These are phyloP conservation scores for Scolopax bukidnonensis DNA, from an alignment of 2,797 vertebrate genomes.

Conservation along the genomic window DNA sequence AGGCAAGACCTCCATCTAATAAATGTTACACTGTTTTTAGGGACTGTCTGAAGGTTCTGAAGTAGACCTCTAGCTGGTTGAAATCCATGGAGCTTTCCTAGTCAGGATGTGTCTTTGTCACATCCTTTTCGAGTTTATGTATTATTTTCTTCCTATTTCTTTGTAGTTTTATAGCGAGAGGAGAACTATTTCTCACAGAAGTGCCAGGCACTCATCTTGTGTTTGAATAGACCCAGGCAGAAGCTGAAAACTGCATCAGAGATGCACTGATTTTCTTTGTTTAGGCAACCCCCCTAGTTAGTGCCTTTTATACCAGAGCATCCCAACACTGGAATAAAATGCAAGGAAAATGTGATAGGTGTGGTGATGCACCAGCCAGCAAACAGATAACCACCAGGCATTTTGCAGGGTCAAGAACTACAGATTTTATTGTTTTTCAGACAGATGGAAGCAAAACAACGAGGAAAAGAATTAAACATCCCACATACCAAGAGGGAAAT, in stretches of 20 bases:
- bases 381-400: not conserved
- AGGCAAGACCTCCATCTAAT: not conserved
- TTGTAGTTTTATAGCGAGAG: not conserved
- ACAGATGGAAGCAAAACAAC: fast-evolving
- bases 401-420: conserved; percentile 18
- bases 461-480: not conserved
- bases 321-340: not conserved
- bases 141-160: not conserved
- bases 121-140: fast-evolving
- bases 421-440: conserved; percentile 36
- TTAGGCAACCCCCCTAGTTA: fast-evolving
- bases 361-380: fast-evolving
- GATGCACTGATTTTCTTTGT: not conserved
- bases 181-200: not conserved
- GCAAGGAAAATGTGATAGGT: fast-evolving
- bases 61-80: not conserved
- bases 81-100: not conserved
- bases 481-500: not conserved
- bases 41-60: not conserved
- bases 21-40: not conserved
- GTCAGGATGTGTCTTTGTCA: too few species aligned
- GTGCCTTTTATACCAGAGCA: not conserved
- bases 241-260: not conserved
- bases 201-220: not conserved
- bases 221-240: not conserved